These are phyloP conservation scores for Tragelaphus buxtoni DNA, from an alignment of 2,113 vertebrate genomes.

Conservation along the genomic window DNA sequence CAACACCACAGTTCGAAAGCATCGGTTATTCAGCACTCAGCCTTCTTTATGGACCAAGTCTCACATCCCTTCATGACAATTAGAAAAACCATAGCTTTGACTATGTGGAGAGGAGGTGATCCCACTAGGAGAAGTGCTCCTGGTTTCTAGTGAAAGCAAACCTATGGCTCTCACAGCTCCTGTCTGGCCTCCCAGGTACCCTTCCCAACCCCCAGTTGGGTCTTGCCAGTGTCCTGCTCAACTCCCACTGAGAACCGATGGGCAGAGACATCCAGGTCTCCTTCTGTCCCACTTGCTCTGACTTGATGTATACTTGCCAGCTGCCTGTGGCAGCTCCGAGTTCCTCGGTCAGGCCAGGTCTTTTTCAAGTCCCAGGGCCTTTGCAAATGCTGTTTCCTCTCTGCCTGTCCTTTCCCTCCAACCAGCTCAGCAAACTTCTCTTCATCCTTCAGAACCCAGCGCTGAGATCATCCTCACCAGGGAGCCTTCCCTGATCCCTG, in stretches of 20 bases:
- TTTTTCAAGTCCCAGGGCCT: not conserved
- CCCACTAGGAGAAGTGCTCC: fast-evolving
- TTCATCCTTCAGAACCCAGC: not conserved
- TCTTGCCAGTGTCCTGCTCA: not conserved
- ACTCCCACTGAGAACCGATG: fast-evolving
- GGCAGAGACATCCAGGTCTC: too few species aligned
- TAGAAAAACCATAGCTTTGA: not conserved
- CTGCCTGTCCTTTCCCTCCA: not conserved
- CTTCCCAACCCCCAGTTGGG: fast-evolving
- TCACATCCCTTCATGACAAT: not conserved
- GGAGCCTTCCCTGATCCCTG: not conserved
- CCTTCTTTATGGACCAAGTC: not conserved
- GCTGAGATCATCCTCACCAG: fast-evolving
- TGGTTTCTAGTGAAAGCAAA: not conserved
- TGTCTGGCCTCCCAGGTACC: not conserved
- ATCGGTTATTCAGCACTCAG: not conserved
- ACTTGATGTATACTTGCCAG: not conserved
- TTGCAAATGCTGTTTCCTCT: not conserved
- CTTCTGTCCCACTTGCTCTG: fast-evolving
- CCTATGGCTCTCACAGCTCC: not conserved
- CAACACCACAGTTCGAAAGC: not conserved
- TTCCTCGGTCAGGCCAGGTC: too few species aligned
- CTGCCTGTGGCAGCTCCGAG: too few species aligned
- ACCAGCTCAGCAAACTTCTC: not conserved
- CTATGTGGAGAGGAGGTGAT: not conserved